phyloP scores from a whole-genome alignment of 2,797 vertebrate genomes.

The Acestrorhynchus altus region DNA sequence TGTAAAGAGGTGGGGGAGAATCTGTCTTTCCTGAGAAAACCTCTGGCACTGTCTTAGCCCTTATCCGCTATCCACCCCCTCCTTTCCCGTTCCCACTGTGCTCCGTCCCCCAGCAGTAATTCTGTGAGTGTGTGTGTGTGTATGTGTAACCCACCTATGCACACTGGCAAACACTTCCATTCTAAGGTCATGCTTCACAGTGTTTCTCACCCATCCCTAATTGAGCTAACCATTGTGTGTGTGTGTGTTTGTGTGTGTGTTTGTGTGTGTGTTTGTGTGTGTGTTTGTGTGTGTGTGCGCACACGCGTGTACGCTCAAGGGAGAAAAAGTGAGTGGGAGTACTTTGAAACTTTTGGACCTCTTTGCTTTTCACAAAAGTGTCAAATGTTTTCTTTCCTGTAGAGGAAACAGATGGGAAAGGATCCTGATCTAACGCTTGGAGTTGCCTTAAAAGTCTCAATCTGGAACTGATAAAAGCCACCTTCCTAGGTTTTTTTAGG shows the following conservation, averaged over 20 bases:
- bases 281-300: slow-evolving; percentile 28
- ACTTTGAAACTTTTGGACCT: slow-evolving; percentile 24
- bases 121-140: slow-evolving; percentile 38
- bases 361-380: neutral
- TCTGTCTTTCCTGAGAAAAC: neutral
- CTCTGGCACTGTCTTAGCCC: neutral
- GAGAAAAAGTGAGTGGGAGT: slow-evolving; percentile 9
- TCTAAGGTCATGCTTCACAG: slow-evolving; percentile 20
- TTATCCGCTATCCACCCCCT: slow-evolving; percentile 8
- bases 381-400: slow-evolving; percentile 7
- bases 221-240: slow-evolving; percentile 4
- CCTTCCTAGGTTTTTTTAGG: too few species aligned
- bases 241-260: too few species aligned
- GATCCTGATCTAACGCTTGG: neutral
- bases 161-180: slow-evolving; percentile 5
- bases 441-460: neutral
- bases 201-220: slow-evolving; percentile 11
- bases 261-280: neutral
- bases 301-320: neutral
- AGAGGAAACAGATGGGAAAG: slow-evolving; percentile 12
- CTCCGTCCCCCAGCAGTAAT: neutral
- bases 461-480: neutral
- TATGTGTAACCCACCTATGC: slow-evolving; percentile 20
- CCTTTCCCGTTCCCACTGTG: slow-evolving; percentile 27
- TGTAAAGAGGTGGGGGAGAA: neutral